These are phyloP conservation scores for Chelonia mydas DNA, from an alignment of 2,797 vertebrate species.

Conservation along the genomic window DNA sequence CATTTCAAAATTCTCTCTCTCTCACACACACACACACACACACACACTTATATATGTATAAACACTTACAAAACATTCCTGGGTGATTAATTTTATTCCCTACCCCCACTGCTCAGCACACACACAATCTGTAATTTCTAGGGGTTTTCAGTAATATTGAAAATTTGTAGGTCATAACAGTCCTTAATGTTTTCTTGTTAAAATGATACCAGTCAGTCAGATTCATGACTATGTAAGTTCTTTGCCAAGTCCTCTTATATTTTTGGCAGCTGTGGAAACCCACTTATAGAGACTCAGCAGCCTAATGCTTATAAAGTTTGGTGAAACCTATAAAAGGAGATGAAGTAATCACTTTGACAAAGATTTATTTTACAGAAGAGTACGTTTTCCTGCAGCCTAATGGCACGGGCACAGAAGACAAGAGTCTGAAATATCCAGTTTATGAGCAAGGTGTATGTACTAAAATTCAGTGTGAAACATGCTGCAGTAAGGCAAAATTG, in stretches of 20 bases:
- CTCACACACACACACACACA: not conserved
- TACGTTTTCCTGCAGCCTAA: not conserved
- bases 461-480: not conserved
- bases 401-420: too few relatives aligned
- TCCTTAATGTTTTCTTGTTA: not conserved
- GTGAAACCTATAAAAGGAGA: not conserved
- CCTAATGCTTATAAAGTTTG: not conserved
- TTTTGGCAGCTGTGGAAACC: not conserved
- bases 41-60: not conserved
- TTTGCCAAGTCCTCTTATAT: not conserved
- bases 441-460: not conserved
- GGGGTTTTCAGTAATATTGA: not conserved
- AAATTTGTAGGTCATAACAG: not conserved
- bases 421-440: not conserved
- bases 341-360: not conserved
- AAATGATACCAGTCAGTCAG: not conserved
- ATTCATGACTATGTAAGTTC: not conserved
- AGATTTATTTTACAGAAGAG: not conserved
- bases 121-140: fast-evolving
- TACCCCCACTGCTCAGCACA: not conserved
- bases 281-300: not conserved
- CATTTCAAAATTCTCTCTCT: not conserved
- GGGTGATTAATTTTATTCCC: not conserved
- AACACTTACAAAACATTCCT: not conserved
- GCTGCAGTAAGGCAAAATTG: not conserved